Base-by-base conservation (phyloP, 2,113 vertebrate genomes). In the Paramisgurnus dabryanus region DNA sequence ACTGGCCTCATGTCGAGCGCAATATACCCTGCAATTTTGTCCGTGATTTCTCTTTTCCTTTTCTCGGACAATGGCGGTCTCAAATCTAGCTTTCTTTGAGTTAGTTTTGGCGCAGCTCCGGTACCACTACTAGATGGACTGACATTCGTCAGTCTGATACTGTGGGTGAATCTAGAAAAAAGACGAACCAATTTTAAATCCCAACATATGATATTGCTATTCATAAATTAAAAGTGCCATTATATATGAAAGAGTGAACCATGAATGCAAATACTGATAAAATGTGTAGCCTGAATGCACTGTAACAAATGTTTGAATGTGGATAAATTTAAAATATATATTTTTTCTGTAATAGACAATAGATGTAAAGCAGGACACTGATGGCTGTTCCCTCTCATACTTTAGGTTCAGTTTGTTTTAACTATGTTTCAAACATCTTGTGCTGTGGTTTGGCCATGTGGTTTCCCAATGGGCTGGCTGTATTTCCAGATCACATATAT, bases 401-500 rank as follows among this genome's bases (percentile, higher is more conserved):
- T 53, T 6, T 18, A 99, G 98, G 89, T 93, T 87, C 97, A 98
- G 90, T 99, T 98, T 84, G 94, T 96, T 80, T 87, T 98, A 87
- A 98, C 97, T 83, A 93, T 97, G 91, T 87, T 91, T 84, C 98
- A 99, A 87, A 97, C 97, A 0, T 89, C 86, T 80, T 96, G 92
- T 39, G 97, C 97, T 13, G 92, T 95, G 72, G 45, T 97, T 79
- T 97, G 96, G 96, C 96, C 95, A 0, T 99, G 97, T 69, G 84
- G 88, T 0, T 98, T 99, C 89, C 95, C 97, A 55, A 90, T 88
- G 50, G 93, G 96, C 0, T 99, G 98, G 98, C 90, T 98, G 55
- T 97, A 94, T 86, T 98, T 99, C 91, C 96, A 98, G 90, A 96
- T 97, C n/a, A 88, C 83, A 80, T 99, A 99, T 65, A 96, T 97